A percentile compares a stretch with the other conserved stretches of the same genome.
Evolutionary conservation across 2,797 vertebrate species (phyloP).

Genomic region (Sebastes minor): DNA sequence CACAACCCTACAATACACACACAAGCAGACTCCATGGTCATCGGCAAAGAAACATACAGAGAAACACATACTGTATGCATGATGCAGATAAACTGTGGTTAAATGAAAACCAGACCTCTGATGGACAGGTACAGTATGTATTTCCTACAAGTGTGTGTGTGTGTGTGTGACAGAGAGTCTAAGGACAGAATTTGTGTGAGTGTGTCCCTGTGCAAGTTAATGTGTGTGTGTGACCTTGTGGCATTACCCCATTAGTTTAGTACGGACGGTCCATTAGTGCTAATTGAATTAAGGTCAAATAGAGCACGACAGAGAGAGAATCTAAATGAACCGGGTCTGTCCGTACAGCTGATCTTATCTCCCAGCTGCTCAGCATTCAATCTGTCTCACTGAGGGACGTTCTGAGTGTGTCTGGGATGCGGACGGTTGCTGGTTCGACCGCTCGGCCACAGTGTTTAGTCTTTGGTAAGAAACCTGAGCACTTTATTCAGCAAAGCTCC

Average conservation of each 20-base stretch:
- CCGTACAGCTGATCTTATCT: not conserved
- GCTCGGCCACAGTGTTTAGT: not conserved
- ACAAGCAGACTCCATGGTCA: not conserved
- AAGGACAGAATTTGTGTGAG: not conserved
- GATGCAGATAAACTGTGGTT: not conserved
- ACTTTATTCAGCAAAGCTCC: too few relatives aligned
- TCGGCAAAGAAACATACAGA: not conserved
- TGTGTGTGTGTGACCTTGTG: constrained; percentile 30
- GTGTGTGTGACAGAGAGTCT: not conserved
- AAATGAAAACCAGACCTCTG: not conserved
- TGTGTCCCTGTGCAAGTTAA: not conserved
- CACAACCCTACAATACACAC: not conserved
- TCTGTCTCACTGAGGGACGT: not conserved
- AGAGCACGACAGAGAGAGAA: constrained; percentile 34
- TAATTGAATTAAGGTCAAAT: constrained; percentile 66
- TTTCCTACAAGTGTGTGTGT: not conserved
- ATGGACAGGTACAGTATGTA: not conserved
- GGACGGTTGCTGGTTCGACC: not conserved
- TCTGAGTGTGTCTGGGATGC: too few relatives aligned
- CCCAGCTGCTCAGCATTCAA: not conserved
- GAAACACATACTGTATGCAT: not conserved
- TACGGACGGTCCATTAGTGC: constrained; percentile 55
- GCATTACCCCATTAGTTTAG: constrained; percentile 52
- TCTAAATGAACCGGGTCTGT: constrained; percentile 53
- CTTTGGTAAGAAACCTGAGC: too few relatives aligned